Evolutionary conservation across 2,797 vertebrate genomes (phyloP).

Genomic region (Sebastes itinus): DNA sequence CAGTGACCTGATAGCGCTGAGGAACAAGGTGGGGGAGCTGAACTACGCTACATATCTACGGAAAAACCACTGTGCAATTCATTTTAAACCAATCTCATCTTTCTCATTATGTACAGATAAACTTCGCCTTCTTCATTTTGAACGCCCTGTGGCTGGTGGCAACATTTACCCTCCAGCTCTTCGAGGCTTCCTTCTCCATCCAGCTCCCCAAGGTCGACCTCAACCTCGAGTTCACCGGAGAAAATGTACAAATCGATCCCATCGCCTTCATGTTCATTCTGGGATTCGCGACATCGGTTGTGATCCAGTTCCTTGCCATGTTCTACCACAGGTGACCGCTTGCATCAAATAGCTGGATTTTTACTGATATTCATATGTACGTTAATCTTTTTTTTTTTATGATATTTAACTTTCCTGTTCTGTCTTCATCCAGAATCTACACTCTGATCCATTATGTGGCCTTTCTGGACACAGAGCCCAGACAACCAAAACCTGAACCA

Average conservation of each 20-base stretch:
- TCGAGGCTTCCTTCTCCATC: constrained; percentile 36
- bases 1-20: constrained; percentile 59
- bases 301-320: constrained; percentile 81
- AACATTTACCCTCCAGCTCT: constrained; percentile 68
- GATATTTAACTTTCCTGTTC: background rate
- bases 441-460: constrained; percentile 75
- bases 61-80: background rate
- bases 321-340: constrained; percentile 76
- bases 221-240: fast-evolving
- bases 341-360: fast-evolving
- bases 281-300: constrained; percentile 62
- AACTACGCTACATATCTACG: fast-evolving
- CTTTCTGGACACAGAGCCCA: constrained; percentile 64
- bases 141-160: constrained; percentile 76
- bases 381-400: background rate
- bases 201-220: constrained; percentile 25
- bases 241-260: constrained; percentile 57
- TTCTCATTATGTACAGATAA: constrained; percentile 53
- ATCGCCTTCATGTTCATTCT: constrained; percentile 79
- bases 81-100: background rate
- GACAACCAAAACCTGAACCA: background rate
- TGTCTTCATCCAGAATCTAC: constrained; percentile 50
- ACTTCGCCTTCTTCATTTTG: constrained; percentile 73
- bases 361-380: no score
- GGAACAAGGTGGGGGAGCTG: constrained; percentile 70